These are phyloP conservation scores for Australoheros scitulus DNA, from an alignment of 2,113 vertebrate species.

Conservation along the genomic window DNA sequence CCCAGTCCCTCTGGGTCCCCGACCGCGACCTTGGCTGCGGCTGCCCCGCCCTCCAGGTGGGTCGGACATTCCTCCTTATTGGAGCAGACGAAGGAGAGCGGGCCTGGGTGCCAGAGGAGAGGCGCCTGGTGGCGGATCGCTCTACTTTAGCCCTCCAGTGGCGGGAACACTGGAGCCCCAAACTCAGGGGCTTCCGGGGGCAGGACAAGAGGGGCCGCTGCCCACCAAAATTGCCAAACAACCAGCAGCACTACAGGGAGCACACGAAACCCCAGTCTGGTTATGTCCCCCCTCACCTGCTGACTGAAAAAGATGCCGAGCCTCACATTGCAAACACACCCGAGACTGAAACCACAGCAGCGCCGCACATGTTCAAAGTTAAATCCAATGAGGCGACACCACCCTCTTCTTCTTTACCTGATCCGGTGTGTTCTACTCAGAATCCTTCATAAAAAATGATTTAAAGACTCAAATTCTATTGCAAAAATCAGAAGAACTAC, in stretches of 20 bases:
- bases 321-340: neutral
- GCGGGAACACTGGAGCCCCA: constrained; percentile 88
- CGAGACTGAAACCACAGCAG: neutral
- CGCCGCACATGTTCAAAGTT: neutral
- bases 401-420: neutral
- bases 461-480: neutral
- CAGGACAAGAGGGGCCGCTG: constrained; percentile 86
- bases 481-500: neutral
- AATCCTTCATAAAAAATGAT: constrained; percentile 25
- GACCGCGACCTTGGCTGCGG: constrained; percentile 84
- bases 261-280: constrained; percentile 41
- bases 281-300: constrained; percentile 79
- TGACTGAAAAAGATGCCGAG: constrained; percentile 42
- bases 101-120: constrained; percentile 79
- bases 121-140: constrained; percentile 84
- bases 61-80: constrained; percentile 81
- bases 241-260: constrained; percentile 14
- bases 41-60: constrained; percentile 84
- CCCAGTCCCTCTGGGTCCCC: constrained; percentile 87
- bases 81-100: constrained; percentile 76
- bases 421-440: constrained; percentile 49
- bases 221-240: constrained; percentile 42
- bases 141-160: constrained; percentile 86
- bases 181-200: constrained; percentile 84
- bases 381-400: neutral